phyloP scores from a whole-genome alignment of 1,140 invertebrate genomes.

The Sminthurides bifidus region DNA sequence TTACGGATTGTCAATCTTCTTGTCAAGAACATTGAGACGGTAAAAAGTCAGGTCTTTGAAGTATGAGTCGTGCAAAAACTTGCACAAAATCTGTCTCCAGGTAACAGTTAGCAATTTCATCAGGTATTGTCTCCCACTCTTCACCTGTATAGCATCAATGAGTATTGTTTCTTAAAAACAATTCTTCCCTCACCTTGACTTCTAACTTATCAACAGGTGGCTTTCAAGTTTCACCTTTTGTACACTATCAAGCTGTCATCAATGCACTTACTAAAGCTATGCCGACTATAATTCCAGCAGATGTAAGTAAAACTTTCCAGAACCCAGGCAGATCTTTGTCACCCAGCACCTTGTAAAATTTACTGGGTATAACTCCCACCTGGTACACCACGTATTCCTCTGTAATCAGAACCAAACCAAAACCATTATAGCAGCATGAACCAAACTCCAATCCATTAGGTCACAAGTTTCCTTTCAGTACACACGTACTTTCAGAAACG shows the following conservation, averaged over 20 bases:
- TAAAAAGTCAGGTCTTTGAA: slow-evolving; percentile 43
- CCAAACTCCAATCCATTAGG: too few species aligned
- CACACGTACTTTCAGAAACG: too few species aligned
- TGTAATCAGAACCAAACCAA: slow-evolving; percentile 29
- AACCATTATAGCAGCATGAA: too few species aligned
- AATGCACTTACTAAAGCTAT: slow-evolving; percentile 43
- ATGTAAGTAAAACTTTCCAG: slow-evolving; percentile 35
- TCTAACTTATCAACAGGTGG: too few species aligned
- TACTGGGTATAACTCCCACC: slow-evolving; percentile 43
- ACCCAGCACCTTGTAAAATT: slow-evolving; percentile 43
- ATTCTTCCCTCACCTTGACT: too few species aligned
- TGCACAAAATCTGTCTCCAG: slow-evolving; percentile 40
- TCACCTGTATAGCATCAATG: slow-evolving; percentile 33
- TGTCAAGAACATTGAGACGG: slow-evolving; percentile 41
- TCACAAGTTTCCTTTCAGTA: too few species aligned
- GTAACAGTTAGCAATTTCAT: slow-evolving; percentile 40
- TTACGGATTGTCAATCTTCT: slow-evolving; percentile 45
- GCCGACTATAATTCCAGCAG: slow-evolving; percentile 39
- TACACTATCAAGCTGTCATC: too few species aligned
- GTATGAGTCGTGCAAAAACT: slow-evolving; percentile 40
- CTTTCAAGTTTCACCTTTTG: too few species aligned
- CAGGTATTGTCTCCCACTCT: slow-evolving; percentile 38
- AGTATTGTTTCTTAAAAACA: too few species aligned
- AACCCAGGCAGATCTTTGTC: slow-evolving; percentile 41
- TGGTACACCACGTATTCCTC: slow-evolving; percentile 44